A percentile compares a stretch with the other conserved stretches of the same genome.
Conservation (phyloP, 2,888 invertebrate genomes). For the Clanis bilineata region DNA sequence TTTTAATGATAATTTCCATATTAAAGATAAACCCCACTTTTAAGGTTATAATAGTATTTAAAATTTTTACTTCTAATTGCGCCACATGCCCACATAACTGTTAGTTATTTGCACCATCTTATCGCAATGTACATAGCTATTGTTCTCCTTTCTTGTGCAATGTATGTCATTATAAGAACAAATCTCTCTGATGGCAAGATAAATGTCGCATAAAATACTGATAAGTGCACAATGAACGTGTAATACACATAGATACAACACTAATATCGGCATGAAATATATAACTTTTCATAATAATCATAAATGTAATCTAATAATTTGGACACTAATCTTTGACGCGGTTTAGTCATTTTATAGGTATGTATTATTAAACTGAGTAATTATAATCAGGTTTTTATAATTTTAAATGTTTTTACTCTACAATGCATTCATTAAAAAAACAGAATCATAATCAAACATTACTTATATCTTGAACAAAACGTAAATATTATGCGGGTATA, state of each 20-base stretch:
- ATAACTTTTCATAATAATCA: no score
- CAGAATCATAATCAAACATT: no score
- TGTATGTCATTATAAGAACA: constrained; percentile 1
- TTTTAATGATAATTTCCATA: neutral
- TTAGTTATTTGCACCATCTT: constrained; percentile 3
- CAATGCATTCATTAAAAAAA: no score
- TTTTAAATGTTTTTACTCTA: no score
- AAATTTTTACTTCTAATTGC: neutral
- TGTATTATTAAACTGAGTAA: no score
- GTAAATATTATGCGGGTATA: no score
- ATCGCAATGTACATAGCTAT: constrained; percentile 6
- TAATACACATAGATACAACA: neutral
- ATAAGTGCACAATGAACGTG: neutral
- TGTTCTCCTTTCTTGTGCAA: constrained; percentile 12
- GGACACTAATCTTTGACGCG: no score
- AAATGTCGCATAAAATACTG: constrained; percentile 5
- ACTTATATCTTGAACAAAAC: no score
- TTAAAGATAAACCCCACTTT: no score
- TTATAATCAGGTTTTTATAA: no score
- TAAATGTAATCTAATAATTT: no score
- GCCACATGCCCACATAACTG: neutral
- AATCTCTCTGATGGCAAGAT: constrained; percentile 6
- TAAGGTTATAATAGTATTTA: neutral
- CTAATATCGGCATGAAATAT: neutral
- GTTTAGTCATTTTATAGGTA: no score